Evolutionary conservation across 2,888 invertebrate genomes (phyloP).

Genomic region (Philereme vetulata): DNA sequence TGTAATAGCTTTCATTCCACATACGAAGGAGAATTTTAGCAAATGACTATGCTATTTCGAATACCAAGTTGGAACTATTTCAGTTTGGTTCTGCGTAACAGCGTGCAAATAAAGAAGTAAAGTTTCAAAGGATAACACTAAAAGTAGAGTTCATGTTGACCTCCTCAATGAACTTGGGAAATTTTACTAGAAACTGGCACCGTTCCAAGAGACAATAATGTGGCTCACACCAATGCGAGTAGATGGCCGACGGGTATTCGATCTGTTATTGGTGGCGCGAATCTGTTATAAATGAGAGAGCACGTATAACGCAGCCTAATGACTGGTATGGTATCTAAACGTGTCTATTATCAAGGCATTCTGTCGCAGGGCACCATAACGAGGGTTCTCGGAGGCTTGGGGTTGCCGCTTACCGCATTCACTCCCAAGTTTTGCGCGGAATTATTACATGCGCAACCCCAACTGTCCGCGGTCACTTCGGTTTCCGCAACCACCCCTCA

Average conservation of each 20-base stretch:
- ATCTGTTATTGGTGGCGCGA: constrained; percentile 44
- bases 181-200: constrained; percentile 60
- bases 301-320: constrained; percentile 25
- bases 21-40: neutral
- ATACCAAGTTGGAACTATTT: constrained; percentile 7
- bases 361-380: constrained; percentile 27
- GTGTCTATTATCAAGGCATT: constrained; percentile 38
- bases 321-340: constrained; percentile 31
- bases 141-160: constrained; percentile 52
- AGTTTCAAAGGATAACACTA: constrained; percentile 52
- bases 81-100: constrained; percentile 7
- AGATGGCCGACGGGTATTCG: constrained; percentile 50
- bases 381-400: constrained; percentile 38
- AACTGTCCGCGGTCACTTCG: constrained; percentile 27
- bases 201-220: constrained; percentile 53
- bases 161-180: constrained; percentile 66
- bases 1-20: neutral
- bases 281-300: constrained; percentile 24
- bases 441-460: constrained; percentile 28
- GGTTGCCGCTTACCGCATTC: constrained; percentile 28
- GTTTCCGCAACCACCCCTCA: constrained; percentile 33
- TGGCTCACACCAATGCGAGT: constrained; percentile 37
- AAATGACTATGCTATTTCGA: neutral
- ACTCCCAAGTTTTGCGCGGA: constrained; percentile 28
- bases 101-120: constrained; percentile 33